Evolutionary conservation across 2,113 vertebrate species (phyloP).

Genomic region (Neomonachus schauinslandi): DNA sequence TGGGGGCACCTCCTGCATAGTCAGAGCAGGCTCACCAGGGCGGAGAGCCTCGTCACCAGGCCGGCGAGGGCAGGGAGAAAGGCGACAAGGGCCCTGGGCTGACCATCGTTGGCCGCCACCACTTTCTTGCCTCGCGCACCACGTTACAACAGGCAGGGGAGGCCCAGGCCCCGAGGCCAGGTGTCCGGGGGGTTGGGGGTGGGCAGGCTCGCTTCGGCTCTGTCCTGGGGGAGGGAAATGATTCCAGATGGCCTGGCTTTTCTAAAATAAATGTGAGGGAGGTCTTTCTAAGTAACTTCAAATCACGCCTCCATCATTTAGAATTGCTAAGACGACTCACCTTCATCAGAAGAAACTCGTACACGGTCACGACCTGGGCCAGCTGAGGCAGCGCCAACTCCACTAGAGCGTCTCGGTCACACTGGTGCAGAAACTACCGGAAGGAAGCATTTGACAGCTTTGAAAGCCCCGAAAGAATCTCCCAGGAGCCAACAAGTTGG

Average conservation of each 20-base stretch:
- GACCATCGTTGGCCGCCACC: not conserved
- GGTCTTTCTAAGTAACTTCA: not conserved
- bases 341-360: conserved; percentile 96
- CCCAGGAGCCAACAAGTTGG: not conserved
- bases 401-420: conserved; percentile 93
- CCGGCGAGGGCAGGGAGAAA: not conserved
- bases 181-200: accelerated
- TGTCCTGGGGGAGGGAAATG: not conserved
- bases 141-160: not conserved
- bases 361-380: conserved; percentile 92
- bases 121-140: too few species aligned
- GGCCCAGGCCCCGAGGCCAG: not conserved
- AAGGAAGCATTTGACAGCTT: not conserved
- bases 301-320: accelerated
- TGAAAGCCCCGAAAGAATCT: not conserved
- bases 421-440: conserved; percentile 91
- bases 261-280: not conserved
- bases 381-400: conserved; percentile 93
- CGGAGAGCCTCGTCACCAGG: not conserved
- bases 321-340: conserved; percentile 80
- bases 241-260: not conserved
- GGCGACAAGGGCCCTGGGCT: not conserved
- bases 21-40: accelerated
- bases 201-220: not conserved
- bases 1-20: accelerated